These are phyloP conservation scores for Andrena flavipes DNA, from an alignment of 2,888 invertebrate genomes.

Conservation along the genomic window DNA sequence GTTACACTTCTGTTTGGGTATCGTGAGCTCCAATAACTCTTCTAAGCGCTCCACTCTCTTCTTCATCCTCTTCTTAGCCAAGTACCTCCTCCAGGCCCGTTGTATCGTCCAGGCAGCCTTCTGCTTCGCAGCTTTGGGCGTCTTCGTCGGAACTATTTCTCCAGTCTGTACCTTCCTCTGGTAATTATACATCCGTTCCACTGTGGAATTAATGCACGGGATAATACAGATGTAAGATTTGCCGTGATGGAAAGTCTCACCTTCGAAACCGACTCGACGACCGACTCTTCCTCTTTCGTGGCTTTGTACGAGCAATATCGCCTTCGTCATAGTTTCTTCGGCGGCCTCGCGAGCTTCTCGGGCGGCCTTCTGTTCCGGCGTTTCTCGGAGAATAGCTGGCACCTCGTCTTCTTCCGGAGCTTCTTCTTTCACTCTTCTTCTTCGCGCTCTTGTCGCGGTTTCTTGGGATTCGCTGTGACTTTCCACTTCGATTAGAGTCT, in stretches of 20 bases:
- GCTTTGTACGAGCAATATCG: conserved; percentile 74
- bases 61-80: conserved; percentile 84
- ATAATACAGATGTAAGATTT: neutral
- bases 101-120: conserved; percentile 83
- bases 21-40: conserved; percentile 87
- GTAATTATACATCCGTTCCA: conserved; percentile 58
- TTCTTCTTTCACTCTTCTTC: conserved; percentile 27
- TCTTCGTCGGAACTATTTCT: conserved; percentile 53
- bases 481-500: neutral
- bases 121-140: conserved; percentile 40
- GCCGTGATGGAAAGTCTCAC: conserved; percentile 43
- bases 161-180: conserved; percentile 61
- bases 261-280: conserved; percentile 63
- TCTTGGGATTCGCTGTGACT: neutral
- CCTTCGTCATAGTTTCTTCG: conserved; percentile 46
- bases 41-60: conserved; percentile 84
- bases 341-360: conserved; percentile 52
- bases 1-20: conserved; percentile 85
- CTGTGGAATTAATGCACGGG: conserved; percentile 38
- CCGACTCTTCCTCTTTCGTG: conserved; percentile 77
- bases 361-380: conserved; percentile 60
- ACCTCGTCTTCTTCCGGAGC: neutral
- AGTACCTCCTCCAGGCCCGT: conserved; percentile 85
- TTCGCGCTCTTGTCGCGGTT: conserved; percentile 25
- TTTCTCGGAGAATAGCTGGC: conserved; percentile 24